These are phyloP conservation scores for Microtus richardsoni DNA, from an alignment of 2,113 vertebrate genomes.

Conservation along the genomic window DNA sequence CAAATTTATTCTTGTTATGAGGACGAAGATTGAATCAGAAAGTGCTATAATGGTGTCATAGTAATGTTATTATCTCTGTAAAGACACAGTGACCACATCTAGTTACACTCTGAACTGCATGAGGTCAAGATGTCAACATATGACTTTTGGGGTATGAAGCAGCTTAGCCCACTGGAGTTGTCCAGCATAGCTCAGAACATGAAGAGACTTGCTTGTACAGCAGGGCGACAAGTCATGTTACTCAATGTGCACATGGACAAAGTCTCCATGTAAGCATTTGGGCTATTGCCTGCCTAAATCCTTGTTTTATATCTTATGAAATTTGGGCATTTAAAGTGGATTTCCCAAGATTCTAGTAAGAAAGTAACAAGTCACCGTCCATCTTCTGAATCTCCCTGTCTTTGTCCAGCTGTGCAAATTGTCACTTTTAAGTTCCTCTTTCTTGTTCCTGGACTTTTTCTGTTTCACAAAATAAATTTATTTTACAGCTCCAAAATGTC, in stretches of 20 bases:
- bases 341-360: not conserved
- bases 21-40: not conserved
- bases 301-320: not conserved
- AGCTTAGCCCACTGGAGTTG: not conserved
- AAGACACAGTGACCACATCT: not conserved
- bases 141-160: not conserved
- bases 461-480: not conserved
- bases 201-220: not conserved
- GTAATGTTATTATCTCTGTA: not conserved
- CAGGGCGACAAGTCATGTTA: not conserved
- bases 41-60: no score
- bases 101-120: not conserved
- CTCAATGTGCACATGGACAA: not conserved
- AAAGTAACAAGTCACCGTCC: not conserved
- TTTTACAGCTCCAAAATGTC: not conserved
- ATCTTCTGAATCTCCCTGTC: not conserved
- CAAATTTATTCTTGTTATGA: not conserved
- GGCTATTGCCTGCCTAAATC: not conserved
- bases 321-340: not conserved
- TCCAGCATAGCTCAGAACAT: not conserved
- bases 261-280: not conserved
- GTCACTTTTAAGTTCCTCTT: not conserved
- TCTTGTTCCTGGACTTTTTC: not conserved
- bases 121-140: not conserved
- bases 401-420: not conserved